Base-by-base conservation (phyloP, 2,888 invertebrate species). In the Dynastes tityus region DNA sequence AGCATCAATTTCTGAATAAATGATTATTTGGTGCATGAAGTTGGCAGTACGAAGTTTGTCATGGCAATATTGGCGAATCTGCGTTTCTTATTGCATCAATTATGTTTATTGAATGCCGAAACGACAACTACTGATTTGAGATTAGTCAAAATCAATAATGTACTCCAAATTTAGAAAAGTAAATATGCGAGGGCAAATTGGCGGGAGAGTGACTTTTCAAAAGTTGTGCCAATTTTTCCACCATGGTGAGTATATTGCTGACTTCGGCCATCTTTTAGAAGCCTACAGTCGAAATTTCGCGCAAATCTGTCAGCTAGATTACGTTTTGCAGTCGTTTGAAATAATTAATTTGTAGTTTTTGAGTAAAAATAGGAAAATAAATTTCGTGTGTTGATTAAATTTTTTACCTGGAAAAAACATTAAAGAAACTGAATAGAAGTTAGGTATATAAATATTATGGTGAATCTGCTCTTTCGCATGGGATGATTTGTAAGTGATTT, bases 331-430 rank as follows among this genome's bases (percentile, higher is more conserved):
- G 6, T 37, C 4, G 6, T 5, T 3, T 37, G 37, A 37, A 37
- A 2, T 37, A 6, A 16, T 8, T 8, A 8, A n/a, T 53, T 53
- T 53, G 53, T 53, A 0, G 53, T 9, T 4, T 53, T 53, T 53
- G 53, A 8, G 53, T 53, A 8, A 53, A 53, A 8, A 53, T 53
- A 16, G 53, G 11, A 16, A 53, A 53, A 53, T 2, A 6, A 37
- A 53, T n/a, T 53, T 53, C 53, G 53, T 53, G 53, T 8, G 11
- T 53, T n/a, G 13, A 53, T 53, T 53, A 53, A 53, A 53, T 53
- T 53, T 53, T 16, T 53, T 53, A 53, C 3, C 8, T 22, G 53
- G 53, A 53, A 53, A 9, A 9, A 53, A 53, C 53, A 53, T 53
- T 53, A 53, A 53, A 53, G 16, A 53, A 37, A 37, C 37, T 37